phyloP scores from a whole-genome alignment of 2,113 vertebrate species.

The Paralichthys olivaceus region DNA sequence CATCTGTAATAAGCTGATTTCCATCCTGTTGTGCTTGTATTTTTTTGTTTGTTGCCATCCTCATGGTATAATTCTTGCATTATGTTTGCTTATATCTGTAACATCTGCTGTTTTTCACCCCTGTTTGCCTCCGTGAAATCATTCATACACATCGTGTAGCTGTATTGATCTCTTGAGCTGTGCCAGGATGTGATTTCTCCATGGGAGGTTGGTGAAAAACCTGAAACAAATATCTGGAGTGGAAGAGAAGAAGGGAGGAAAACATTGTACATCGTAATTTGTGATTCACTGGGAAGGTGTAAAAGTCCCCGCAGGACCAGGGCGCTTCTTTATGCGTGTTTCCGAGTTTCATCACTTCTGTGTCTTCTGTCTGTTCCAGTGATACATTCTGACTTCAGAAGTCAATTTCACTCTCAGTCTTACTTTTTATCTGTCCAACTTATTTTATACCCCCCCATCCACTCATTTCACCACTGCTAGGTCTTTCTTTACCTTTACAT shows the following conservation, averaged over 20 bases:
- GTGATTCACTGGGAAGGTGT: constrained; percentile 49
- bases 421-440: constrained; percentile 65
- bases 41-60: constrained; percentile 15
- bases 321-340: constrained; percentile 55
- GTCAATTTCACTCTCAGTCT: constrained; percentile 69
- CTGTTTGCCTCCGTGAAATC: constrained; percentile 41
- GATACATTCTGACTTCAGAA: constrained; percentile 58
- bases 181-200: constrained; percentile 45
- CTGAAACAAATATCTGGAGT: constrained; percentile 57
- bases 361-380: constrained; percentile 54
- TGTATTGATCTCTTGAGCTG: constrained; percentile 65
- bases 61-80: constrained; percentile 11
- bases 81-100: constrained; percentile 26
- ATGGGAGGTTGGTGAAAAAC: constrained; percentile 31
- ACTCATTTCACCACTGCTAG: constrained; percentile 41
- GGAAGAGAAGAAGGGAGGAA: constrained; percentile 18
- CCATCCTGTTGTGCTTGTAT: neutral
- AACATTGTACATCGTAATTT: constrained; percentile 53
- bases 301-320: constrained; percentile 34
- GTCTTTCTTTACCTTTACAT: constrained; percentile 32
- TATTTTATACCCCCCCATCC: constrained; percentile 59
- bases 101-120: constrained; percentile 31
- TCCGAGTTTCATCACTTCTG: constrained; percentile 57
- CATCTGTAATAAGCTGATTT: neutral
- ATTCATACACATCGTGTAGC: constrained; percentile 35